Percentiles rank a stretch among this genome's conserved stretches.
Evolutionary conservation across 2,797 vertebrate species (phyloP).

Genomic region (Myiothlypis chrysogaster): DNA sequence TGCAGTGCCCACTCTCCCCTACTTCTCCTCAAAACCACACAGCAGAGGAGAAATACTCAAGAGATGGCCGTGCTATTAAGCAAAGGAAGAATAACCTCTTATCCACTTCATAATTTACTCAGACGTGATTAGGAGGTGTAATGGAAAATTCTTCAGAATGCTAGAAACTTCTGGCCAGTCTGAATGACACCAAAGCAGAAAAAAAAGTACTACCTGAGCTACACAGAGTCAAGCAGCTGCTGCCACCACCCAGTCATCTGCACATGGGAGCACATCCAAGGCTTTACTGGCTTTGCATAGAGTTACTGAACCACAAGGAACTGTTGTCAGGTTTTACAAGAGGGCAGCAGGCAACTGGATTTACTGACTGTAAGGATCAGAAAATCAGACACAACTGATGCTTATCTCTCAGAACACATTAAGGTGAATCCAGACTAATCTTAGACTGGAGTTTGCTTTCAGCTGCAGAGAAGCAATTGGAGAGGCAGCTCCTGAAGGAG

Average conservation of each 20-base stretch:
- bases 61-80: rapidly evolving
- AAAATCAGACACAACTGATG: neutral
- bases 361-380: neutral
- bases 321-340: neutral
- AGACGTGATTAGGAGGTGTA: neutral
- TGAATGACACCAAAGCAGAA: neutral
- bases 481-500: neutral
- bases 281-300: neutral
- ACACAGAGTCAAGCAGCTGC: neutral
- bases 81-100: neutral
- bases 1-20: neutral
- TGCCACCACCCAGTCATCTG: neutral
- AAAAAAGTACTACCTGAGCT: neutral
- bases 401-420: neutral
- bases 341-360: neutral
- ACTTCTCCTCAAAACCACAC: neutral
- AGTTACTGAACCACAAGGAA: neutral
- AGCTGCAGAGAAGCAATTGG: neutral
- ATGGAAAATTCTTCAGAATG: neutral
- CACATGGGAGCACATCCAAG: neutral
- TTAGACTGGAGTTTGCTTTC: neutral
- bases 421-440: neutral
- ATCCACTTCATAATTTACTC: neutral
- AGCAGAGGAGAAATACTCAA: neutral
- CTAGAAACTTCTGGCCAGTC: neutral